Percentiles rank a stretch among this genome's conserved stretches.
Conservation (phyloP, 2,888 invertebrate genomes). For the Protonemura montana region DNA sequence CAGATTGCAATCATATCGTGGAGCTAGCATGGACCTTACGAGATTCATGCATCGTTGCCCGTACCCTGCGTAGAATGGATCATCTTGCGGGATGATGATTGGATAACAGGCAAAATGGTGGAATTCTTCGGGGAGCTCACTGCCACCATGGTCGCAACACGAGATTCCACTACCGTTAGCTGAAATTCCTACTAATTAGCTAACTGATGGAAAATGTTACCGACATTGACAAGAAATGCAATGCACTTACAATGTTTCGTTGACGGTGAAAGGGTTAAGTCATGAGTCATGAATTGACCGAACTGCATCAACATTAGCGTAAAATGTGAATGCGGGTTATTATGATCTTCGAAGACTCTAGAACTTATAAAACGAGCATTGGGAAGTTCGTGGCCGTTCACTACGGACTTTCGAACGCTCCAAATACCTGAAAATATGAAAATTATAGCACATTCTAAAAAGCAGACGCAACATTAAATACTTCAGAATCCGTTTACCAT, state of each 20-base stretch:
- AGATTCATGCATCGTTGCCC: slow-evolving; percentile 75
- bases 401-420: slow-evolving; percentile 63
- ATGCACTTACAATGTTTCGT: slow-evolving; percentile 48
- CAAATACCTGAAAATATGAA: slow-evolving; percentile 66
- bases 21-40: slow-evolving; percentile 73
- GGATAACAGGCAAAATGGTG: slow-evolving; percentile 76
- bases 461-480: not conserved
- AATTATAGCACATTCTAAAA: slow-evolving; percentile 54
- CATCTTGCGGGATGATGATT: slow-evolving; percentile 66
- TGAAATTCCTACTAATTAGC: not conserved
- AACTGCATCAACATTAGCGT: slow-evolving; percentile 53
- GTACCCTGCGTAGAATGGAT: slow-evolving; percentile 68
- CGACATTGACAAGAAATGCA: not conserved
- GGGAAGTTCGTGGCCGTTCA: slow-evolving; percentile 60
- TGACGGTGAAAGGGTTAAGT: slow-evolving; percentile 52
- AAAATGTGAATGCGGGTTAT: slow-evolving; percentile 51
- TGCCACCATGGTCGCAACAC: slow-evolving; percentile 51
- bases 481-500: slow-evolving; percentile 60
- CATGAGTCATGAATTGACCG: slow-evolving; percentile 53
- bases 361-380: slow-evolving; percentile 54
- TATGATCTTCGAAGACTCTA: slow-evolving; percentile 53
- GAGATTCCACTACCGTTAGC: slow-evolving; percentile 24
- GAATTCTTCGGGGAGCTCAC: slow-evolving; percentile 61
- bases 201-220: not conserved
- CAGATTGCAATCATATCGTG: slow-evolving; percentile 70